Evolutionary conservation across 2,113 vertebrate species (phyloP).

Genomic region (Prinia subflava): DNA sequence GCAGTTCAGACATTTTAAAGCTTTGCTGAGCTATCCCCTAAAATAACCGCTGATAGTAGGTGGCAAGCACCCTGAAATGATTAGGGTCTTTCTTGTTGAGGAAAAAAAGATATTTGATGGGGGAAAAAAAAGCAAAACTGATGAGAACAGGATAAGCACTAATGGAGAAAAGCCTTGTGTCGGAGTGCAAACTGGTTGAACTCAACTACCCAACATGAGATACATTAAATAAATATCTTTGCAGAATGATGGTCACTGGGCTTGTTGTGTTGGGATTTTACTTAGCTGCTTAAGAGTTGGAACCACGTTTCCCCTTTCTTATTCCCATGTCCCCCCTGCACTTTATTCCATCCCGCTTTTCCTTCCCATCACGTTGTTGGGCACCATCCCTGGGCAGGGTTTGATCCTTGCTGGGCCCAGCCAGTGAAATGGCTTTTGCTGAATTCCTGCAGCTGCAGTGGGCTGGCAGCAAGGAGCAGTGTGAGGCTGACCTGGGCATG

Average conservation of each 20-base stretch:
- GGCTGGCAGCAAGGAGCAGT: neutral
- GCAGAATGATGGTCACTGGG: neutral
- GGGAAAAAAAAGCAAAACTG: neutral
- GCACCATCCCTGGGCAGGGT: neutral
- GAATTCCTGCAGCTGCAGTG: rapidly evolving
- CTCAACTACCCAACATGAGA: neutral
- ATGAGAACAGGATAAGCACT: neutral
- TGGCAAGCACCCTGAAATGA: constrained; percentile 55
- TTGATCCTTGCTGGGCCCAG: neutral
- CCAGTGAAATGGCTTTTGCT: neutral
- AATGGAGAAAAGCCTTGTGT: neutral
- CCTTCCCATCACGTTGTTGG: neutral
- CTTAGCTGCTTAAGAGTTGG: neutral
- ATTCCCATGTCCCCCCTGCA: neutral
- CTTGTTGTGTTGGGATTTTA: neutral
- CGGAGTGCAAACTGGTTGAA: neutral
- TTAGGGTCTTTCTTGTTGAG: neutral
- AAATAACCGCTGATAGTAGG: constrained; percentile 56
- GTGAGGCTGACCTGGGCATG: rapidly evolving
- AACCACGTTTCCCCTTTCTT: neutral
- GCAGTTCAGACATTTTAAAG: constrained; percentile 51
- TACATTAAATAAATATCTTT: neutral
- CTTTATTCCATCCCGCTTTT: neutral
- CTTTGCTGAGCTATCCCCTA: constrained; percentile 41
- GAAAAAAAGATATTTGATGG: neutral